A percentile compares a stretch with the other conserved stretches of the same genome.
phyloP scores from a whole-genome alignment of 2,113 vertebrate species.

The Mobula birostris region DNA sequence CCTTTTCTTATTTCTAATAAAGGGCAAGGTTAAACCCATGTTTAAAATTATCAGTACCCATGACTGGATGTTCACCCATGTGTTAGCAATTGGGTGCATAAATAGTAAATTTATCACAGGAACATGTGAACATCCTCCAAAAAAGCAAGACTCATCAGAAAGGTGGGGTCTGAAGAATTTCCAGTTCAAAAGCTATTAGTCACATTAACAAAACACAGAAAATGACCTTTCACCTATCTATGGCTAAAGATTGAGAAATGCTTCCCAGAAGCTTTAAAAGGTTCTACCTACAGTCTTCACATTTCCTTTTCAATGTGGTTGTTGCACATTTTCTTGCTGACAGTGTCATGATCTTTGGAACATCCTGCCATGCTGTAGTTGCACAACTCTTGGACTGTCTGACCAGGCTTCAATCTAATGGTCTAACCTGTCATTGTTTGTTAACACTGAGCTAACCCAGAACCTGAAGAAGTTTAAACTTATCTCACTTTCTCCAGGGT shows the following conservation, averaged over 20 bases:
- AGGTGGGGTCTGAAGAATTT: neutral
- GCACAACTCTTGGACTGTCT: neutral
- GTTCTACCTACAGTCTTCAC: neutral
- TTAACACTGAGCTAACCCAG: slow-evolving; percentile 15
- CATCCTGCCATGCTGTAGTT: neutral
- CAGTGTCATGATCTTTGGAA: neutral
- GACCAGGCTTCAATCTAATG: neutral
- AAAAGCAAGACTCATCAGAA: slow-evolving; percentile 16
- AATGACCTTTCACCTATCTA: neutral
- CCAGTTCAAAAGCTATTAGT: slow-evolving; percentile 11
- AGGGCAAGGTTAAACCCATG: neutral
- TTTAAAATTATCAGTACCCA: neutral
- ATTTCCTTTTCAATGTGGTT: neutral
- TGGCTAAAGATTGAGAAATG: neutral
- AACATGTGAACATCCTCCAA: neutral
- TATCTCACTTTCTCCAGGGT: neutral
- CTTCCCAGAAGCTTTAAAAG: neutral
- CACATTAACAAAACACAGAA: slow-evolving; percentile 18
- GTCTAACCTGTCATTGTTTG: neutral
- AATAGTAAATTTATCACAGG: slow-evolving; percentile 13
- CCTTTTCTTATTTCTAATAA: neutral
- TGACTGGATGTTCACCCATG: neutral
- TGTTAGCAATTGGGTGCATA: slow-evolving; percentile 31
- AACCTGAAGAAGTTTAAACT: neutral
- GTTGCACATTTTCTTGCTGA: neutral